A percentile compares a stretch with the other conserved stretches of the same genome.
Conservation (phyloP, 2,797 vertebrate genomes). For the Schizopygopsis malacanthus region DNA sequence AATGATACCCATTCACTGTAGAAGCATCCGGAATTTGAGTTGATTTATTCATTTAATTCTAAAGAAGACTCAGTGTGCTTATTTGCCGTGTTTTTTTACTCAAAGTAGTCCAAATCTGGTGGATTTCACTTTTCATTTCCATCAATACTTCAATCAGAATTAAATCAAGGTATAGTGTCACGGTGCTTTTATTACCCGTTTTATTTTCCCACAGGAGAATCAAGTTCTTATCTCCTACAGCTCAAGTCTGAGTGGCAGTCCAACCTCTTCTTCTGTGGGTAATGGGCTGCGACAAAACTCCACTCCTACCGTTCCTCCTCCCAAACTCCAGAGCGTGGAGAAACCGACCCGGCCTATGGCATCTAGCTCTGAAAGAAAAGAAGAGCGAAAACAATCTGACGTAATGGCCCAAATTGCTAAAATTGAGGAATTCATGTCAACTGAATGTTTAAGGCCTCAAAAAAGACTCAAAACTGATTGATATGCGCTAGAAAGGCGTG, state of each 20-base stretch:
- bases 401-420: slow-evolving; percentile 73
- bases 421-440: slow-evolving; percentile 73
- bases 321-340: slow-evolving; percentile 22
- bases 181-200: slow-evolving; percentile 32
- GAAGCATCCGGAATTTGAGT: not conserved
- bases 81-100: not conserved
- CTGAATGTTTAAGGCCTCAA: slow-evolving; percentile 65
- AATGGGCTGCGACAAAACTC: slow-evolving; percentile 55
- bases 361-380: slow-evolving; percentile 63
- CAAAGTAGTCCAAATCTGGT: not conserved
- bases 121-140: not conserved
- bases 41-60: not conserved
- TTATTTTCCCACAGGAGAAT: slow-evolving; percentile 64
- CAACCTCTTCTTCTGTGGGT: slow-evolving; percentile 52
- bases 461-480: slow-evolving; percentile 65
- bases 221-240: slow-evolving; percentile 42
- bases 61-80: not conserved
- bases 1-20: not conserved
- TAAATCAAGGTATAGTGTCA: slow-evolving; percentile 11
- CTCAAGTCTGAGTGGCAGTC: slow-evolving; percentile 48
- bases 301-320: slow-evolving; percentile 53
- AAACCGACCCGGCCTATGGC: slow-evolving; percentile 35
- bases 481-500: not conserved
- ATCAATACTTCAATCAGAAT: slow-evolving; percentile 10
- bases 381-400: slow-evolving; percentile 65